Percentiles rank a stretch among this genome's conserved stretches.
Conservation (phyloP, 2,113 vertebrate genomes). For the Oreochromis spilurus region DNA sequence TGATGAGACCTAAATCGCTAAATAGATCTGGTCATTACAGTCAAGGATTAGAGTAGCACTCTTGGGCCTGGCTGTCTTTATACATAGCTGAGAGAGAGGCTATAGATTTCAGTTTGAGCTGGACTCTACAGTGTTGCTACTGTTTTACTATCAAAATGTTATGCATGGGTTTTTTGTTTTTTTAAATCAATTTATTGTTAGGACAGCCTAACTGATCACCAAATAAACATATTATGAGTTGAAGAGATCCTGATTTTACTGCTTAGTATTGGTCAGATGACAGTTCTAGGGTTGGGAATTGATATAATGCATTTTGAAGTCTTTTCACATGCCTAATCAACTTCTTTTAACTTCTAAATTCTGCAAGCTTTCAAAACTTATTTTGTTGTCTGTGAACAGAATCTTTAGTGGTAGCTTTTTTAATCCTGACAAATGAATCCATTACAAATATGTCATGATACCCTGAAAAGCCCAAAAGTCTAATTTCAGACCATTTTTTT, state of each 20-base stretch:
- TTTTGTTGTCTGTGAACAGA: not conserved
- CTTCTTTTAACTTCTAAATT: not conserved
- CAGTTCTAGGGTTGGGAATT: not conserved
- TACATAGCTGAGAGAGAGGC: constrained; percentile 37
- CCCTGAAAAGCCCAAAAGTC: not conserved
- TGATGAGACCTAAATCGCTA: constrained; percentile 30
- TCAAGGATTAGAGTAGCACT: constrained; percentile 27
- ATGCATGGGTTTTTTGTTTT: not conserved
- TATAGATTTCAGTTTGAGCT: constrained; percentile 34
- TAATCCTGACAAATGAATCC: not conserved
- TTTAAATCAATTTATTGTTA: not conserved
- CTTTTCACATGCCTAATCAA: not conserved
- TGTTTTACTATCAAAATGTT: not conserved
- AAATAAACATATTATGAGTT: not conserved
- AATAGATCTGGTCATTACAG: constrained; percentile 55
- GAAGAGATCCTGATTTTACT: not conserved
- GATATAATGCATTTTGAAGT: not conserved
- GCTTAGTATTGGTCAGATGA: not conserved
- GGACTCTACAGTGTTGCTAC: not conserved
- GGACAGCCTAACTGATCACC: not conserved
- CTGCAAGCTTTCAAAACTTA: not conserved
- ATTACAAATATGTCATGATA: not conserved
- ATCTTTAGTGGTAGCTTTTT: not conserved
- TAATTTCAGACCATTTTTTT: not conserved
- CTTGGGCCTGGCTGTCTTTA: not conserved